Conservation (phyloP, 2,113 vertebrate species). For the Axis porcinus region DNA sequence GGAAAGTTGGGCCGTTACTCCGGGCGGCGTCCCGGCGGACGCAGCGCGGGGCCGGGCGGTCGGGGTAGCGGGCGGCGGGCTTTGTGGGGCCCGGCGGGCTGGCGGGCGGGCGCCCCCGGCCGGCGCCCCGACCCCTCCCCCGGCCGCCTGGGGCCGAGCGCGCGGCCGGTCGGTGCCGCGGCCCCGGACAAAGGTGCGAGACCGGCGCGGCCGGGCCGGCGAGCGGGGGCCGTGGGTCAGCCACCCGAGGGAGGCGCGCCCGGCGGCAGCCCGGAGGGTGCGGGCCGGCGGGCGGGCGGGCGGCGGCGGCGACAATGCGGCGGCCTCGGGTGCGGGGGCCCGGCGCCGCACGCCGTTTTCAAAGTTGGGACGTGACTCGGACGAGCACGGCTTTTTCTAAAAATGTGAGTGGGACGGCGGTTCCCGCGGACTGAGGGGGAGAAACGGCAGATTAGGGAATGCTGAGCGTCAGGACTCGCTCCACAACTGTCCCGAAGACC, state of each 20-base stretch:
- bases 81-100: not conserved
- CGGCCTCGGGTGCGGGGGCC: not conserved
- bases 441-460: not conserved
- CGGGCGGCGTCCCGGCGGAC: not conserved
- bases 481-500: not conserved
- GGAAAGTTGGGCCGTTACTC: not conserved
- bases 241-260: not conserved
- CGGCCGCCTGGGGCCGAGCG: not conserved
- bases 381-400: conserved; percentile 2
- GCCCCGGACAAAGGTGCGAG: not conserved
- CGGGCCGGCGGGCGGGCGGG: not conserved
- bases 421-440: not conserved
- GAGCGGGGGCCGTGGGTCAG: not conserved
- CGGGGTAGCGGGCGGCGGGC: not conserved
- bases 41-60: not conserved
- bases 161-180: not conserved
- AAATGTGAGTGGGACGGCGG: not conserved
- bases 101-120: not conserved
- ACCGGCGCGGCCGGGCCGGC: not conserved
- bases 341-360: conserved; percentile 15
- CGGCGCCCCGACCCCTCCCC: not conserved
- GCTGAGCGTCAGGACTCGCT: not conserved
- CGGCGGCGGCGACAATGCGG: not conserved
- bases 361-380: conserved; percentile 49
- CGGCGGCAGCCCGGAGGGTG: not conserved